Evolutionary conservation across 2,888 invertebrate species (phyloP).

Genomic region (Luffia ferchaultella): DNA sequence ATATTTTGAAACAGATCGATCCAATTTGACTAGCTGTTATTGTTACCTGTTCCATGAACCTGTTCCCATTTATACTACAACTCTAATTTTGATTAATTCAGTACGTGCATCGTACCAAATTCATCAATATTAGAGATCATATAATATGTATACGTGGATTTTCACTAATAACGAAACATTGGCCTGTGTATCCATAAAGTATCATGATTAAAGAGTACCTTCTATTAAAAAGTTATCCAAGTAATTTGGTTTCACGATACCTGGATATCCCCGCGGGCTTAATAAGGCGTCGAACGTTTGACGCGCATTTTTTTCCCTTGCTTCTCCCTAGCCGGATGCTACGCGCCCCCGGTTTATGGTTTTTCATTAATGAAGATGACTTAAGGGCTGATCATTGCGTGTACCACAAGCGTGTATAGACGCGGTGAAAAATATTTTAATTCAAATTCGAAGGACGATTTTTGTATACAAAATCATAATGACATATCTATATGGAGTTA

Average conservation of each 20-base stretch:
- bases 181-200: too few species aligned
- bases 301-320: slow-evolving; percentile 38
- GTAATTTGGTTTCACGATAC: slow-evolving; percentile 24
- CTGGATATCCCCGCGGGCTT: slow-evolving; percentile 30
- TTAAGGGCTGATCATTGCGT: slow-evolving; percentile 46
- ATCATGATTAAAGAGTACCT: background rate
- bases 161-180: too few species aligned
- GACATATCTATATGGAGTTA: too few species aligned
- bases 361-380: slow-evolving; percentile 58
- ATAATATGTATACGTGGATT: too few species aligned
- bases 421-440: slow-evolving; percentile 21
- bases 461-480: too few species aligned
- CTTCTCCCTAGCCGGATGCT: slow-evolving; percentile 36
- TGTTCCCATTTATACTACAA: too few species aligned
- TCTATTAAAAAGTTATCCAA: background rate
- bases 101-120: too few species aligned
- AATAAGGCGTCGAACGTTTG: slow-evolving; percentile 49
- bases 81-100: too few species aligned
- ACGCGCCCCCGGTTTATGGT: slow-evolving; percentile 40
- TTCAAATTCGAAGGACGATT: background rate
- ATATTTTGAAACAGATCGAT: too few species aligned
- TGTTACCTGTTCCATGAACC: too few species aligned
- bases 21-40: too few species aligned
- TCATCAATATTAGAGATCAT: too few species aligned
- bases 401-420: slow-evolving; percentile 1